A percentile compares a stretch with the other conserved stretches of the same genome.
Conservation (phyloP, 1,140 invertebrate genomes). For the Phymorhynchus buccinoides region DNA sequence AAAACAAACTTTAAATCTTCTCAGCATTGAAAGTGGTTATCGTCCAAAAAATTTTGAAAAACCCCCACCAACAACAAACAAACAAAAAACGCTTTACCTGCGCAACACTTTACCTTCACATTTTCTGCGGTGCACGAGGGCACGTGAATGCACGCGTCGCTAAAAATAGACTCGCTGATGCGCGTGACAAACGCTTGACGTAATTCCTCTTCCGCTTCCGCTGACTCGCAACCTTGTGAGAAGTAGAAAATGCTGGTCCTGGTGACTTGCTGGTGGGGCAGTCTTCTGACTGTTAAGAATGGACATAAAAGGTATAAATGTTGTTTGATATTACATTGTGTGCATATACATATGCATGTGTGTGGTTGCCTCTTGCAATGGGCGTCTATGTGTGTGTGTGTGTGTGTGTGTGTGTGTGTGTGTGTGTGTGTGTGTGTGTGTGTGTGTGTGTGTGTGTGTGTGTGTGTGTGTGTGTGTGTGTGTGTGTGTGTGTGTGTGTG, state of each 20-base stretch:
- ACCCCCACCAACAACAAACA: no score
- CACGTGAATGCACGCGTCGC: not conserved
- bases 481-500: slow-evolving; percentile 17
- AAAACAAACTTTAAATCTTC: no score
- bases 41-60: no score
- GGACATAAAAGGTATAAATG: not conserved
- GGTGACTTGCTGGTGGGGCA: not conserved
- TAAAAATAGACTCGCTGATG: not conserved
- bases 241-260: not conserved
- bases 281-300: not conserved
- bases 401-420: no score
- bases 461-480: not conserved
- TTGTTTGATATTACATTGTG: no score
- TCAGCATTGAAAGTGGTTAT: no score
- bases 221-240: not conserved
- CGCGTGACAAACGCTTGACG: not conserved
- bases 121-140: not conserved
- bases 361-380: not conserved
- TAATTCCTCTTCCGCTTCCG: not conserved
- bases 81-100: no score
- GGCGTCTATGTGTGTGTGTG: not conserved
- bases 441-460: no score
- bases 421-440: no score
- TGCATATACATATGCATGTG: not conserved
- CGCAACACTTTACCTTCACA: not conserved